Evolutionary conservation across 2,113 vertebrate genomes (phyloP), one percentile per base, ranked within the genome.

Genomic region (Bubo scandiacus): DNA sequence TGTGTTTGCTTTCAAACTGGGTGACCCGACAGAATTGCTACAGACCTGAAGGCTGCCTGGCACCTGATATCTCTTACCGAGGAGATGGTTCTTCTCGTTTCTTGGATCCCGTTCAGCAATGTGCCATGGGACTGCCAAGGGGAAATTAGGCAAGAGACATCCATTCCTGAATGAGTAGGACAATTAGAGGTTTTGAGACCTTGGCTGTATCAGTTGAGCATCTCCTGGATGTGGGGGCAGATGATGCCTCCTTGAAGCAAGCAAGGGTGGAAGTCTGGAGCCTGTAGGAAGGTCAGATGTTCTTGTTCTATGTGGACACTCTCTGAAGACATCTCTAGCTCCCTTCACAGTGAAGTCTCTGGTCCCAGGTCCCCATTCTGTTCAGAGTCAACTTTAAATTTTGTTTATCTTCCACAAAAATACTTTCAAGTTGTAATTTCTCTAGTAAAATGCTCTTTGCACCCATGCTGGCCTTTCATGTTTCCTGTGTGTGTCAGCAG

Each of bases 51-150:
- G 81, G 54, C 75, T 82, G 45, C 68, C 90, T 84, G 71, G 51
- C 57, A 72, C 62, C 66, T 68, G 47, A 4, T 23, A 14, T 30
- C 25, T 54, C 51, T 52, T 26, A 5, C 13, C 0, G 2, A 57
- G 47, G 32, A 73, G 36, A 15, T 0, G 0, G 19, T 42, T 12
- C 19, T 74, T 51, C 51, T 84, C 5, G 0, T 51, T 71, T 67
- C 59, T 71, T 4, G 14, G 59, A 15, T 54, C 8, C 0, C 4
- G 0, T 32, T 49, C 32, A 66, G 58, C 67, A 10, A 5, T 0
- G 18, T 89, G 65, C 27, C 9, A 0, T 0, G 4, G 58, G 26
- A 19, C 20, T 77, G 52, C 47, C 11, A 16, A 34, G 42, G 86
- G 47, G 40, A 59, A 42, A 15, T 11, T 2, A 40, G n/a, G 80